Conservation (phyloP, 2,888 invertebrate genomes). For the Cerastis rubricosa region DNA sequence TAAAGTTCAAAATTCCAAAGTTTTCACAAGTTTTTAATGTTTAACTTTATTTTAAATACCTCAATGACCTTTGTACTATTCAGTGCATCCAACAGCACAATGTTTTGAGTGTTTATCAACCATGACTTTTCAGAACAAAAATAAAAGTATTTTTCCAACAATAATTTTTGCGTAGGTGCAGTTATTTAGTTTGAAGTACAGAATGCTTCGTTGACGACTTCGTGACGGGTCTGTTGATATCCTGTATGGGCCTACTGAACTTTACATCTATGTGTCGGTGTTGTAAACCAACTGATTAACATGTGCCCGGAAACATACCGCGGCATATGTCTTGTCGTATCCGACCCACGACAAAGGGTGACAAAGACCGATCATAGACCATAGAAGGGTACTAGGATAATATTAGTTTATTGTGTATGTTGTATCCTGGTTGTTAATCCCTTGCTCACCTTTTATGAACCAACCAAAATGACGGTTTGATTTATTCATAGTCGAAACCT, state of each 20-base stretch:
- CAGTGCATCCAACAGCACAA: too few species aligned
- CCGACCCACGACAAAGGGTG: slow-evolving; percentile 39
- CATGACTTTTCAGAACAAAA: too few species aligned
- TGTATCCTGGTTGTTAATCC: slow-evolving; percentile 23
- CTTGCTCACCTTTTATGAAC: slow-evolving; percentile 24
- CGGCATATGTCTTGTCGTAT: slow-evolving; percentile 37
- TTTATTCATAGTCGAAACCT: slow-evolving; percentile 41
- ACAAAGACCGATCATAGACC: slow-evolving; percentile 14
- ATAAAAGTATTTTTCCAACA: too few species aligned
- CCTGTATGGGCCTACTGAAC: background rate
- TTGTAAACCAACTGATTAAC: slow-evolving; percentile 39
- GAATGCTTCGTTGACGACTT: too few species aligned
- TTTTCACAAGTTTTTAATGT: too few species aligned
- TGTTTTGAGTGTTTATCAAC: too few species aligned
- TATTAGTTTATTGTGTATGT: slow-evolving; percentile 21
- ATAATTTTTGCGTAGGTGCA: too few species aligned
- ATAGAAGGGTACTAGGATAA: slow-evolving; percentile 24
- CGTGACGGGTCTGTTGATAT: too few species aligned
- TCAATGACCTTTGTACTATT: too few species aligned
- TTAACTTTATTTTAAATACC: too few species aligned
- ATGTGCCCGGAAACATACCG: slow-evolving; percentile 28
- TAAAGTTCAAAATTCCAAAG: too few species aligned
- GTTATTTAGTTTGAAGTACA: too few species aligned
- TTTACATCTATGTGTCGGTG: background rate
- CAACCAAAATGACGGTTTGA: slow-evolving; percentile 17